Evolutionary conservation across 2,113 vertebrate genomes (phyloP), one percentile per base, ranked within the genome.

Genomic region (Seriola aureovittata): DNA sequence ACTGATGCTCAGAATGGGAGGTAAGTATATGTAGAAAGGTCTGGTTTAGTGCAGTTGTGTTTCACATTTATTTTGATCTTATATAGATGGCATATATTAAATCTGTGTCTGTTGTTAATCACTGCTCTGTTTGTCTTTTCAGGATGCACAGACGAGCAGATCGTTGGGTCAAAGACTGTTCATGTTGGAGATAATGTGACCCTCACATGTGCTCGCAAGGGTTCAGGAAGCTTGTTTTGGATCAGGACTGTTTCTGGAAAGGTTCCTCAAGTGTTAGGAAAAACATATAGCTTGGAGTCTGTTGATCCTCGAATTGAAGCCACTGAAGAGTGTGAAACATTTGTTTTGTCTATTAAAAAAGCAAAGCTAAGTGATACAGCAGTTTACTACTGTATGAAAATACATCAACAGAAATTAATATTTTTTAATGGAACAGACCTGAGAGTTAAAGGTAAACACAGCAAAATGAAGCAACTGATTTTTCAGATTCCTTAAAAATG

Each of bases 351-450:
- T 0, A 75, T 93, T 71, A 5, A 0, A 23, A 63, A 62, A 1
- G 36, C 52, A 9, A 7, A 42, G 3, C 17, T 13, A 5, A 85
- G 4, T 25, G 90, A 93, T 81, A 19, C 81, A 42, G 86, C 46
- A 40, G 1, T 90, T 79, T 93, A 93, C 58, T 62, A 57, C 17
- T 93, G 92, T 72, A 0, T 83, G 0, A 75, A 52, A 81, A 34
- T 5, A 2, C 0, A 42, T 42, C 40, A 4, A 29, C 1, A 2
- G 7, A 2, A 17, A 0, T 0, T 76, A 1, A 70, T 0, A 0
- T 80, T 87, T 86, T 36, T 88, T n/a, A 77, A 32, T 4, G 23
- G 14, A 34, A 74, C n/a, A 38, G 23, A 54, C 11, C 52, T 93
- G 23, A 88, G 8, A 67, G 2, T 92, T 52, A 1, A 69, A 80